phyloP scores from a whole-genome alignment of 1,140 invertebrate species.

The Frieseomelitta varia region DNA sequence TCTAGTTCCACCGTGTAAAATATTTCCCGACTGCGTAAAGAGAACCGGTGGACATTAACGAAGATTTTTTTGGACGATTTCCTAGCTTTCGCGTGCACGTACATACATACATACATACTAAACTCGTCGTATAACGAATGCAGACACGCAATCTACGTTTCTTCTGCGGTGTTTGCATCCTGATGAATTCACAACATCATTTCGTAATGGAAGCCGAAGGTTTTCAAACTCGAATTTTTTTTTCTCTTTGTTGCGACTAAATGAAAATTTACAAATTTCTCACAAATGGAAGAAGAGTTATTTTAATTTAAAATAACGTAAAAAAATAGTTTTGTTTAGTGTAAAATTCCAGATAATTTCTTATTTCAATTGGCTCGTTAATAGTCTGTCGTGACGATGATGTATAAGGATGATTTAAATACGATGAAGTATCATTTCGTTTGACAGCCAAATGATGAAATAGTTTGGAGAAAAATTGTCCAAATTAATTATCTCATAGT shows the following conservation, averaged over 20 bases:
- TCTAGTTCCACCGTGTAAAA: neutral
- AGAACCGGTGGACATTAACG: neutral
- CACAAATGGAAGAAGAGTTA: neutral
- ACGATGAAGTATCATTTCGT: too few relatives aligned
- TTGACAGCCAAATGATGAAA: too few relatives aligned
- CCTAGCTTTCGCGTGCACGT: neutral
- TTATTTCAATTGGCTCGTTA: too few relatives aligned
- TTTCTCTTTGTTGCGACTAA: too few relatives aligned
- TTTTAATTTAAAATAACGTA: too few relatives aligned
- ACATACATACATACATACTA: too few relatives aligned
- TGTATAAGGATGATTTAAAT: too few relatives aligned
- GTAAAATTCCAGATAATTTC: too few relatives aligned
- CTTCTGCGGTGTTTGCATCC: neutral
- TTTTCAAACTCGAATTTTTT: neutral
- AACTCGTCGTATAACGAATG: neutral
- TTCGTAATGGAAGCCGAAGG: neutral
- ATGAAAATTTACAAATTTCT: neutral
- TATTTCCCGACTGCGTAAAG: neutral
- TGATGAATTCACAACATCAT: neutral
- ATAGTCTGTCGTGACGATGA: too few relatives aligned
- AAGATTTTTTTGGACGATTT: neutral
- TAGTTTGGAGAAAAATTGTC: too few relatives aligned
- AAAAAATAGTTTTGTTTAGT: too few relatives aligned
- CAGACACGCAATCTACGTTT: neutral
- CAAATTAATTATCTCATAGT: too few relatives aligned